Evolutionary conservation across 2,888 invertebrate genomes (phyloP).

Genomic region (Cremastinae sp.): DNA sequence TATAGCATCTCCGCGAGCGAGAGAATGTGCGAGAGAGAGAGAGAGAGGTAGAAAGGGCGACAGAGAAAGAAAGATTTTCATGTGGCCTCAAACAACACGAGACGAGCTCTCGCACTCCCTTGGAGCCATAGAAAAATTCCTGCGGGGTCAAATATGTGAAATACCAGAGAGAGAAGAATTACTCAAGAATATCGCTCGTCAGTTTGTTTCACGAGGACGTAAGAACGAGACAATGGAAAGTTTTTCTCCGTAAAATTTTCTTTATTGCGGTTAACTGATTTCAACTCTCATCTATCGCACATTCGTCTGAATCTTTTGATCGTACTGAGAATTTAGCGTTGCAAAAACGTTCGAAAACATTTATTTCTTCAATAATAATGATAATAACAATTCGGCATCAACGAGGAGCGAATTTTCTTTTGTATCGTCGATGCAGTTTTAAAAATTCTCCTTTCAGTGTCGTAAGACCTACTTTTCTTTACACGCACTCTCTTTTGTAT

Average conservation of each 20-base stretch:
- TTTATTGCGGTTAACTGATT: neutral
- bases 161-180: constrained; percentile 4
- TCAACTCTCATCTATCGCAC: neutral
- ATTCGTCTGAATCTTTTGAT: neutral
- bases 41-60: too few relatives aligned
- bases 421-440: constrained; percentile 5
- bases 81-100: constrained; percentile 2
- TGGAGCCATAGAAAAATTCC: constrained; percentile 41
- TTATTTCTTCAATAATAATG: neutral
- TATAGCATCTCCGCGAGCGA: neutral
- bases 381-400: neutral
- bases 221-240: neutral
- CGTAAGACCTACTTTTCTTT: constrained; percentile 40
- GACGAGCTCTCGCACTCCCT: neutral
- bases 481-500: neutral
- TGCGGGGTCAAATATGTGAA: constrained; percentile 33
- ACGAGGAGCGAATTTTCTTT: constrained; percentile 3
- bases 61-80: constrained; percentile 23
- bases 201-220: neutral
- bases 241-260: neutral
- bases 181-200: constrained; percentile 4
- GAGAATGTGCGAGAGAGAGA: too few relatives aligned
- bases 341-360: too few relatives aligned
- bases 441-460: constrained; percentile 18
- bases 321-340: neutral